Evolutionary conservation across 53 echinoderm and acorn worm species (phyloP).

Genomic region (Crossaster papposus): DNA sequence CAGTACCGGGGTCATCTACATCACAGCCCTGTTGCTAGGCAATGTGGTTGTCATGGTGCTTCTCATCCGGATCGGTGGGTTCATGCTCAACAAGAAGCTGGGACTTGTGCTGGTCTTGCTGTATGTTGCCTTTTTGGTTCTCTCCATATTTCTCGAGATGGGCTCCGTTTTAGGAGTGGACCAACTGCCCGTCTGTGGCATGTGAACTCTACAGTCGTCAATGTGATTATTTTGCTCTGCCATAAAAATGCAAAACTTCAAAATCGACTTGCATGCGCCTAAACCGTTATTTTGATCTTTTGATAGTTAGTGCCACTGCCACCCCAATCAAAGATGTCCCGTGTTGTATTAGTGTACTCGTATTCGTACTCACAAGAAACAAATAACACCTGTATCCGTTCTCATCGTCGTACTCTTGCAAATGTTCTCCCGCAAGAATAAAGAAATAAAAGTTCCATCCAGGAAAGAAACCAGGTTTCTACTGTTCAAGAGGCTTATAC

Average conservation of each 20-base stretch:
- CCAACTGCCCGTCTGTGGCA: slow-evolving; percentile 24
- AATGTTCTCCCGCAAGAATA: no score
- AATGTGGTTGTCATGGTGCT: slow-evolving; percentile 68
- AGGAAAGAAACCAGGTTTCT: no score
- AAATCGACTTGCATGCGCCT: not conserved
- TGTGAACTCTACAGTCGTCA: not conserved
- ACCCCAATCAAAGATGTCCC: not conserved
- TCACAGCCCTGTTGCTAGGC: slow-evolving; percentile 68
- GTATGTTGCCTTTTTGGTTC: slow-evolving; percentile 69
- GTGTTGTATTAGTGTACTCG: no score
- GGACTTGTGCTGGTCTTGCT: slow-evolving; percentile 68
- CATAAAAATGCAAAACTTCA: not conserved
- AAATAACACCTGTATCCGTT: no score
- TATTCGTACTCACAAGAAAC: no score
- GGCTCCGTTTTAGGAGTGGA: slow-evolving; percentile 49
- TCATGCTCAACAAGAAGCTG: slow-evolving; percentile 70
- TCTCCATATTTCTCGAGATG: slow-evolving; percentile 81
- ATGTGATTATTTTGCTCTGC: not conserved
- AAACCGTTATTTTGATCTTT: not conserved
- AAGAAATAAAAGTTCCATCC: no score
- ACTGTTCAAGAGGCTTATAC: no score
- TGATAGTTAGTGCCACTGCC: not conserved
- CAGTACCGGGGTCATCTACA: slow-evolving; percentile 73
- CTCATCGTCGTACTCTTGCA: no score
- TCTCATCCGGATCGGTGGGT: slow-evolving; percentile 53